Base-by-base conservation (phyloP, 2,888 invertebrate genomes). In the Xestia xanthographa region DNA sequence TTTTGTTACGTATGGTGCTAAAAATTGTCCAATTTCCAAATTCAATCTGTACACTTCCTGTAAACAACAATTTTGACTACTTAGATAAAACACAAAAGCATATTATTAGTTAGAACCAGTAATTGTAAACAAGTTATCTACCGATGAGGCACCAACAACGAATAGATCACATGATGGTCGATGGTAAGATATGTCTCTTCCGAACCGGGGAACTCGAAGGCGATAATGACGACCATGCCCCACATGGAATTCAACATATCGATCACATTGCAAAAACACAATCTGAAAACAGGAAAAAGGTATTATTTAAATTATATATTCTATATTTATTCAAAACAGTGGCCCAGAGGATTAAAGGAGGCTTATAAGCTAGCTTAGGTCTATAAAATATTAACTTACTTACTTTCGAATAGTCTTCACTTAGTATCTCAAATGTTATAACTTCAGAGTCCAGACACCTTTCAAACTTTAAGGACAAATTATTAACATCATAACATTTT, bases 371-470 rank as follows among this genome's bases (percentile, higher is more conserved):
- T 14, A 38, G n/a, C 45, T 11, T 41, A 41, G 1, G 9, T 79
- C 5, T 76, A 26, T 34, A 26, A 56, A 6, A 48, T 5, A n/a
- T 38, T 17, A 60, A 38, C 20, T 66, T 75, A 67, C 77, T 72
- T 94, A 98, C 98, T 97, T 99, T 99, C 86, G 98, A 98, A 92
- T 99, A 99, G 94, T 99, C 99, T 90, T 99, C 99, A 89, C 99
- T 99, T 50, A 99, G 96, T 87, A 98, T 97, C 95, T 98, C 98
- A 96, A 99, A 99, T 82, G 98, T 98, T n/a, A 99, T 97, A 66
- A 99, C 98, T 97, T 99, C 99, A 0, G 99, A 98, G 95, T 99
- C 99, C 90, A 99, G 98, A 92, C 99, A 99, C 84, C 99, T 97
- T 95, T 99, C 99, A 97, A 99, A 99, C 95, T 99, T 99, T 90